These are phyloP conservation scores for Melanerpes formicivorus DNA, from an alignment of 2,113 vertebrate genomes.

Conservation along the genomic window DNA sequence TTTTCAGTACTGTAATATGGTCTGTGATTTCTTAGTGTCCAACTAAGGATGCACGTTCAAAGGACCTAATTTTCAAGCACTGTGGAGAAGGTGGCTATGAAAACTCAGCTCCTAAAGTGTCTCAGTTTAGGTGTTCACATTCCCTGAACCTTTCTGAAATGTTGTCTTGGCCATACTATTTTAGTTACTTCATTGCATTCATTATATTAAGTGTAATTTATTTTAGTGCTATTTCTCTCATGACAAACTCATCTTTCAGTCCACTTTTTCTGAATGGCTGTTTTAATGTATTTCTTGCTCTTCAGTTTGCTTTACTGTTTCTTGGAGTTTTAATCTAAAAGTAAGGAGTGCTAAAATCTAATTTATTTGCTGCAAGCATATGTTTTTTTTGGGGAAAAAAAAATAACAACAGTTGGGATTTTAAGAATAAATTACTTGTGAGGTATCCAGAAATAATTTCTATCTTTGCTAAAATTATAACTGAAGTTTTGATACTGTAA, in stretches of 20 bases:
- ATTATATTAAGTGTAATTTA: not conserved
- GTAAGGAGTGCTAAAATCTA: not conserved
- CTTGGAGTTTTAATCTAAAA: not conserved
- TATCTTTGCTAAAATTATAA: not conserved
- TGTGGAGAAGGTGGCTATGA: not conserved
- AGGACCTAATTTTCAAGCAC: not conserved
- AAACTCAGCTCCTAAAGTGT: not conserved
- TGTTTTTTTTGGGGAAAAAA: not conserved
- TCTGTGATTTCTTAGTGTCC: not conserved
- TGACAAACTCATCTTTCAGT: not conserved
- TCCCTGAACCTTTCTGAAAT: not conserved
- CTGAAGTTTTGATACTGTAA: not conserved
- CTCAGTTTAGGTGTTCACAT: not conserved
- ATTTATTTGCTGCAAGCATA: not conserved
- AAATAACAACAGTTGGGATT: not conserved
- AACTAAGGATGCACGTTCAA: not conserved
- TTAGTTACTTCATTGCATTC: not conserved
- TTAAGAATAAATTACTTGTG: not conserved
- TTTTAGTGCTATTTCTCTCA: not conserved
- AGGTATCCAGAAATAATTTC: not conserved
- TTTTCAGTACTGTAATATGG: not conserved
- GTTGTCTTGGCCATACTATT: not conserved
- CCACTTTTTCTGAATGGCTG: not conserved
- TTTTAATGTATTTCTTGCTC: not conserved
- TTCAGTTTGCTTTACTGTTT: not conserved